Conservation (phyloP, 2,113 vertebrate species). For the Hydrolagus affinis region DNA sequence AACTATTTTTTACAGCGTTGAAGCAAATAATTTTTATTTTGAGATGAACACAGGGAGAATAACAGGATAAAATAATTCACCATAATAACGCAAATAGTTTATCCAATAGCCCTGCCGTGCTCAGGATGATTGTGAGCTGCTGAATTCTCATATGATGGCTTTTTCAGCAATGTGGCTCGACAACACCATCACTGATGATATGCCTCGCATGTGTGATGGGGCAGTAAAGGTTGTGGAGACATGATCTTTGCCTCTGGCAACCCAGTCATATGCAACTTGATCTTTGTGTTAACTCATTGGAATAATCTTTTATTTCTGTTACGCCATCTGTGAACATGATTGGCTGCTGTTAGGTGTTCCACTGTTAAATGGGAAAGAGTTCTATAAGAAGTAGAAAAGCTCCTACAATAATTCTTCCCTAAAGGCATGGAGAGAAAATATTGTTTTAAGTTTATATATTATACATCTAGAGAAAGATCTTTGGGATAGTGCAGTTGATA, state of each 20-base stretch:
- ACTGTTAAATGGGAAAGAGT: not conserved
- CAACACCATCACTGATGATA: not conserved
- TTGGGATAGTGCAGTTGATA: too few species aligned
- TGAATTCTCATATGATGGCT: not conserved
- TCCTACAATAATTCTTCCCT: too few species aligned
- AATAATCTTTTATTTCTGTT: not conserved
- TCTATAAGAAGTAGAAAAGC: too few species aligned
- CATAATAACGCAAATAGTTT: not conserved
- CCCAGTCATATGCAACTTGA: not conserved
- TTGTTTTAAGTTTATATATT: too few species aligned
- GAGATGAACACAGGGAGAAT: not conserved
- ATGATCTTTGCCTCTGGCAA: not conserved
- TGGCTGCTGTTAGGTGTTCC: not conserved
- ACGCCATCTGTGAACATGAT: too few species aligned
- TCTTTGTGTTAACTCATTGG: not conserved
- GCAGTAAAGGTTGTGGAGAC: not conserved
- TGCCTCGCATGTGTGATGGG: not conserved
- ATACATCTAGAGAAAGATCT: too few species aligned
- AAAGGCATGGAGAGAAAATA: too few species aligned
- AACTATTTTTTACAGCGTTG: not conserved
- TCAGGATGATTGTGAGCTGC: not conserved
- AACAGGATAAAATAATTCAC: not conserved
- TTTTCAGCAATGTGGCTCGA: not conserved
- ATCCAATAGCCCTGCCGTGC: not conserved
- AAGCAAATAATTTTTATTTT: not conserved